phyloP scores from a whole-genome alignment of 2,888 invertebrate genomes.

The Lycocerus yunnanus region DNA sequence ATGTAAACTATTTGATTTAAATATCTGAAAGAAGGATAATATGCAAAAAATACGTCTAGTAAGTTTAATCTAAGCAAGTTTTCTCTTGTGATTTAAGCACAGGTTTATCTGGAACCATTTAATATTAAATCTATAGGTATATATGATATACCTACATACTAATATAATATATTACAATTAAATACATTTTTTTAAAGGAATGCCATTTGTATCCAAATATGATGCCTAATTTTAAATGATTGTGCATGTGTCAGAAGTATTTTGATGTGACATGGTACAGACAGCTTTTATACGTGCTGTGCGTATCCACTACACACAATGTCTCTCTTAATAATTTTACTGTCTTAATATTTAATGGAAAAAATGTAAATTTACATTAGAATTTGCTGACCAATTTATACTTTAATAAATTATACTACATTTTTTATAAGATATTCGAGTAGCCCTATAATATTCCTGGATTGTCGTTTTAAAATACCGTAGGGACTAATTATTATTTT shows the following conservation, averaged over 20 bases:
- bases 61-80: background rate
- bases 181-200: slow-evolving; percentile 29
- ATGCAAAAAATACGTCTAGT: no score
- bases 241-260: slow-evolving; percentile 48
- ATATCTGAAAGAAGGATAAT: no score
- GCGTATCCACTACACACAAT: slow-evolving; percentile 35
- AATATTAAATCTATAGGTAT: no score
- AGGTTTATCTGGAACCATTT: background rate
- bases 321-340: background rate
- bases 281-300: slow-evolving; percentile 43
- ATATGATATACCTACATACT: no score
- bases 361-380: background rate
- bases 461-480: no score
- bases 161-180: no score
- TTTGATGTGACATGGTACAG: slow-evolving; percentile 49
- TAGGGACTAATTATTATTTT: no score
- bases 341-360: background rate
- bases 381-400: background rate
- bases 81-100: background rate
- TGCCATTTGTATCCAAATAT: slow-evolving; percentile 49
- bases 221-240: slow-evolving; percentile 50
- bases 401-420: background rate
- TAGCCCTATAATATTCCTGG: no score
- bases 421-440: no score
- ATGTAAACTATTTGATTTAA: no score